Evolutionary conservation across 2,888 invertebrate genomes (phyloP).

Genomic region (Drosophila siamana): DNA sequence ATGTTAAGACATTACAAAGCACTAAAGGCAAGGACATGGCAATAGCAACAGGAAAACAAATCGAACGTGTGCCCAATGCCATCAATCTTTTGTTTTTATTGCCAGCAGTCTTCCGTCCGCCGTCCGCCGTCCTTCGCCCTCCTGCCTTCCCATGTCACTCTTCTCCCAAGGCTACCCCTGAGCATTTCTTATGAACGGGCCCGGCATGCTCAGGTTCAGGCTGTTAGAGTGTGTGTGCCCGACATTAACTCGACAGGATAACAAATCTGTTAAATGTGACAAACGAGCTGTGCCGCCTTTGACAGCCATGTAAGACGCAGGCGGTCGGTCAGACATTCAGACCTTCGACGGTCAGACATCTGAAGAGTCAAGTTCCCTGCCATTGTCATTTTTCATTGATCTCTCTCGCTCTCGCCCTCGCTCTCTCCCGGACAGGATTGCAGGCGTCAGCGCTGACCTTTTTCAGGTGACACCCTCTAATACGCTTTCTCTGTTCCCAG

Average conservation of each 20-base stretch:
- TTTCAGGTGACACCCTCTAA: conserved; percentile 36
- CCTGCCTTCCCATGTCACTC: not conserved
- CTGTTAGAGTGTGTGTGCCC: conserved; percentile 66
- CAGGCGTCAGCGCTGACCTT: not conserved
- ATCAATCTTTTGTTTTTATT: conserved; percentile 83
- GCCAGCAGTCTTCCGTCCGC: conserved; percentile 44
- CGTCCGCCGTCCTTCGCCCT: not conserved
- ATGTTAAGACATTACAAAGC: conserved; percentile 84
- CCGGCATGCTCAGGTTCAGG: conserved; percentile 21
- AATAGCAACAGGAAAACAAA: conserved; percentile 81
- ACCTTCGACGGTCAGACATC: conserved; percentile 31
- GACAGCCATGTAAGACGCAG: conserved; percentile 62
- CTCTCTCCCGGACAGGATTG: conserved; percentile 1
- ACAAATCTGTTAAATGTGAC: conserved; percentile 85
- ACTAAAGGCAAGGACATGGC: conserved; percentile 72
- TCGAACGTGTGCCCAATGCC: conserved; percentile 82
- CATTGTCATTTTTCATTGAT: conserved; percentile 74
- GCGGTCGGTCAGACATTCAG: conserved; percentile 20
- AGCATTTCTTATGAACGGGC: conserved; percentile 68
- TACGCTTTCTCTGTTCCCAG: conserved; percentile 16
- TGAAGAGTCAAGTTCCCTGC: conserved; percentile 67
- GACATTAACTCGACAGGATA: conserved; percentile 85
- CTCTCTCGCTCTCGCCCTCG: conserved; percentile 57
- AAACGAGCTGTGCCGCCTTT: conserved; percentile 81
- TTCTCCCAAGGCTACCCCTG: conserved; percentile 57